A percentile compares a stretch with the other conserved stretches of the same genome.
These are phyloP conservation scores for Furcifer pardalis DNA, from an alignment of 2,797 vertebrate species.

Conservation along the genomic window DNA sequence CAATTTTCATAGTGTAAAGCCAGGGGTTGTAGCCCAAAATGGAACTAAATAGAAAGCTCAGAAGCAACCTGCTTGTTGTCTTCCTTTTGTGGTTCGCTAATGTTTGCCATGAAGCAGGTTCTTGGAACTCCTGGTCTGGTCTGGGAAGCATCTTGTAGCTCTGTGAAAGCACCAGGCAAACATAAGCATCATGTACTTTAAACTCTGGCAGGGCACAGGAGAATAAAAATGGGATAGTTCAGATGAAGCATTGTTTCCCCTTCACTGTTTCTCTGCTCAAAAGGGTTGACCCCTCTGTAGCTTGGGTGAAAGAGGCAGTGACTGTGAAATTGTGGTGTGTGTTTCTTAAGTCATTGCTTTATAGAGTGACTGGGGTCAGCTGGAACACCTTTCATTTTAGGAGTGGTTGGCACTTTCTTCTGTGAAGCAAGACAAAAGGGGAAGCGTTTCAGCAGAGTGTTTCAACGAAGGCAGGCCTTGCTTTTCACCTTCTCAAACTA, in stretches of 20 bases:
- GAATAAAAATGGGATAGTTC: rapidly evolving
- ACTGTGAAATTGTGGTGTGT: background rate
- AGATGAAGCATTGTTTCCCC: background rate
- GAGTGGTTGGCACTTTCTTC: background rate
- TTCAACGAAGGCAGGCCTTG: background rate
- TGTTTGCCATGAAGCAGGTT: background rate
- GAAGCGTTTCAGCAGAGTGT: too few species aligned
- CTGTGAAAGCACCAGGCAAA: too few species aligned
- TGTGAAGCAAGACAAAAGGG: background rate
- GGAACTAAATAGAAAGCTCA: too few species aligned
- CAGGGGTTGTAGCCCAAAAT: background rate
- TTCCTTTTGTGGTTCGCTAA: background rate
- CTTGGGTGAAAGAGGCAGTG: background rate
- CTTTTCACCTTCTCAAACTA: background rate
- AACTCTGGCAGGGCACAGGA: background rate
- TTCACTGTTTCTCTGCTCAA: background rate
- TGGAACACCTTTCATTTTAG: background rate
- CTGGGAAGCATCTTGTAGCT: background rate
- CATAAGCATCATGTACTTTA: background rate
- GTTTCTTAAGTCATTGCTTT: background rate
- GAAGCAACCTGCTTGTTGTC: background rate
- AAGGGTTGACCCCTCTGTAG: too few species aligned
- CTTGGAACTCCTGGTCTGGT: background rate
- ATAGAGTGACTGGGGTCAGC: too few species aligned
- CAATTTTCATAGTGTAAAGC: background rate